phyloP scores from a whole-genome alignment of 2,113 vertebrate species.

The Hippocampus zosterae region DNA sequence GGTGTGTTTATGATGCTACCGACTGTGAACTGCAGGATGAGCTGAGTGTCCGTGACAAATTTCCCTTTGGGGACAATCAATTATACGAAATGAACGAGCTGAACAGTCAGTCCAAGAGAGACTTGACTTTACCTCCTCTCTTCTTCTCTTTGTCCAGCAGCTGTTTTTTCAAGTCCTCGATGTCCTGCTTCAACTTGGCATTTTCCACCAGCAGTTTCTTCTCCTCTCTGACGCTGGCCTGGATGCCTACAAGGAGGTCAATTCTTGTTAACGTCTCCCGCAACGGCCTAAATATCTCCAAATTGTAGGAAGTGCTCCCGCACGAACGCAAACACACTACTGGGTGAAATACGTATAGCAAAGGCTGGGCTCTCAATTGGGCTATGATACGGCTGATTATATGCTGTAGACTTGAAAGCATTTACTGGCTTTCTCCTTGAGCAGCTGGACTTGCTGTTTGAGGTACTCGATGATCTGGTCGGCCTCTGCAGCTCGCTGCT shows the following conservation, averaged over 20 bases:
- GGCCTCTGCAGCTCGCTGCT: slow-evolving; percentile 89
- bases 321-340: slow-evolving; percentile 5
- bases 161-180: slow-evolving; percentile 85
- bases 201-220: slow-evolving; percentile 97
- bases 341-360: background rate
- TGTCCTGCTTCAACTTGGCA: slow-evolving; percentile 90
- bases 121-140: slow-evolving; percentile 80
- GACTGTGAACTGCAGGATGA: no score
- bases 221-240: slow-evolving; percentile 88
- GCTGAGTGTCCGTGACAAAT: no score
- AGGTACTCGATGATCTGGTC: slow-evolving; percentile 96
- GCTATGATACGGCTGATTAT: background rate
- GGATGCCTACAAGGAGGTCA: slow-evolving; percentile 73
- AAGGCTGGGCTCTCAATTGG: background rate
- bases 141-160: slow-evolving; percentile 86
- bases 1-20: no score
- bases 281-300: background rate
- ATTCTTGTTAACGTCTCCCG: slow-evolving; percentile 21
- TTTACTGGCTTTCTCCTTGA: slow-evolving; percentile 97
- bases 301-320: slow-evolving; percentile 2
- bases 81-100: no score
- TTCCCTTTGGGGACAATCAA: no score
- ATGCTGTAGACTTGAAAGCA: background rate
- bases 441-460: slow-evolving; percentile 91
- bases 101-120: background rate